phyloP scores from a whole-genome alignment of 2,797 vertebrate genomes.

The Tragopan temminckii region DNA sequence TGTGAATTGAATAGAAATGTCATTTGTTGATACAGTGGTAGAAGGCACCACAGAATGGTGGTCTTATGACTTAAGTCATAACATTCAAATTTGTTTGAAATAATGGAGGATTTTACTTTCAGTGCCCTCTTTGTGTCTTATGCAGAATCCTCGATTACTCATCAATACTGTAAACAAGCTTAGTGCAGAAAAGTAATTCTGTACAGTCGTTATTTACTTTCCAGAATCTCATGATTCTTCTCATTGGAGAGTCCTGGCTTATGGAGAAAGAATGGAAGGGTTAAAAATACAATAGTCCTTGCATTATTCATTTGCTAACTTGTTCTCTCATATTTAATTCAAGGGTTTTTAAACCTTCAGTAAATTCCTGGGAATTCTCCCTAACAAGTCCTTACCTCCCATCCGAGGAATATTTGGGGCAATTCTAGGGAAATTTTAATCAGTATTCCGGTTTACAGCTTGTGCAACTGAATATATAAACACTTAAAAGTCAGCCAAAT shows the following conservation, averaged over 20 bases:
- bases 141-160: not conserved
- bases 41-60: not conserved
- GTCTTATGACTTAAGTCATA: not conserved
- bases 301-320: not conserved
- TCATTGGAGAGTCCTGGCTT: not conserved
- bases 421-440: not conserved
- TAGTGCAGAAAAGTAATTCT: not conserved
- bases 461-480: not conserved
- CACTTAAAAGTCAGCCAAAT: not conserved
- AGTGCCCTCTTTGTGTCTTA: not conserved
- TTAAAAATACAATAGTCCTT: not conserved
- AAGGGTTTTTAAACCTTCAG: not conserved
- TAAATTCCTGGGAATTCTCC: not conserved
- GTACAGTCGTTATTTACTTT: not conserved
- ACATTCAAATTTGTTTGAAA: not conserved
- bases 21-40: not conserved
- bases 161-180: not conserved
- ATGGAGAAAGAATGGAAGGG: accelerated
- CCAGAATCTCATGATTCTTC: not conserved
- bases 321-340: not conserved
- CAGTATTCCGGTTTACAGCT: not conserved
- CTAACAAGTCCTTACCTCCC: not conserved
- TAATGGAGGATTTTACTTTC: not conserved
- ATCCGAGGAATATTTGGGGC: not conserved
- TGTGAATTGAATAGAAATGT: not conserved